Conservation (phyloP, 2,888 invertebrate species). For the Synanthedon tipuliformis region DNA sequence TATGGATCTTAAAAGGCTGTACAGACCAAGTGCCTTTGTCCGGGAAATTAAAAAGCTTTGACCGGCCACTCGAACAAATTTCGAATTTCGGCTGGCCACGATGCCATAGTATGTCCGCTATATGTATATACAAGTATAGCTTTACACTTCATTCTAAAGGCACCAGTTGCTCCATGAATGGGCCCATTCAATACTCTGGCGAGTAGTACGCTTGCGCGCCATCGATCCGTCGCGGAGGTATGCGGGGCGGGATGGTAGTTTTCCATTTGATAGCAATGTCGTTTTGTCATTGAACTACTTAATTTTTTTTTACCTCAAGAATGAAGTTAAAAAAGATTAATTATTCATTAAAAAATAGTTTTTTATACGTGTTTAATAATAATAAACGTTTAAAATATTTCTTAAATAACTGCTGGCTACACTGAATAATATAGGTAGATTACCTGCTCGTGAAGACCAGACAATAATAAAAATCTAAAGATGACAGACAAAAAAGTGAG, state of each 20-base stretch:
- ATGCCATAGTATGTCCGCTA: background rate
- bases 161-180: conserved; percentile 44
- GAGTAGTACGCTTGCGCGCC: conserved; percentile 31
- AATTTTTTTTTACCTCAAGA: too few relatives aligned
- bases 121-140: background rate
- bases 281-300: background rate
- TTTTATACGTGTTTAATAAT: too few relatives aligned
- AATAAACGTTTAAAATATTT: too few relatives aligned
- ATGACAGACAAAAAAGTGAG: too few relatives aligned
- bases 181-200: conserved; percentile 8
- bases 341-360: too few relatives aligned
- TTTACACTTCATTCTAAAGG: conserved; percentile 34
- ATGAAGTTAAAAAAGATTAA: too few relatives aligned
- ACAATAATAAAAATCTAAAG: too few relatives aligned
- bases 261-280: conserved; percentile 9
- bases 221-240: conserved; percentile 34
- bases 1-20: background rate
- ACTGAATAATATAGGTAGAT: too few relatives aligned
- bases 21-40: background rate
- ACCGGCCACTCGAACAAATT: background rate
- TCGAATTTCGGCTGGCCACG: background rate
- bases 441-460: too few relatives aligned
- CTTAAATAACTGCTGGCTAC: too few relatives aligned
- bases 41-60: background rate
- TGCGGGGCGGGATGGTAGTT: conserved; percentile 12